Evolutionary conservation across 2,888 invertebrate genomes (phyloP), one percentile per base, ranked within the genome.

Genomic region (Ornithoptera alexandrae): DNA sequence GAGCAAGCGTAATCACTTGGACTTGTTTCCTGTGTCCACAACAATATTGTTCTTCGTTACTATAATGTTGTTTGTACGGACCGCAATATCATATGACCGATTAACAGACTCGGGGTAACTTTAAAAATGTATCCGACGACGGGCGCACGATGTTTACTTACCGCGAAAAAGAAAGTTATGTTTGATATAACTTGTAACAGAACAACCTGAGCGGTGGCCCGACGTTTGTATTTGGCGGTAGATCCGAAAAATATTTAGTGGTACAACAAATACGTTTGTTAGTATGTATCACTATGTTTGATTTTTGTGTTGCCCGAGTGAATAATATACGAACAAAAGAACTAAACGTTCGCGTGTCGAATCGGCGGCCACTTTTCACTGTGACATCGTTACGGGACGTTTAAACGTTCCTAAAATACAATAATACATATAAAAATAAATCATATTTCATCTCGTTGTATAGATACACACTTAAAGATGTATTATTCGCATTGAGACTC

Each of bases 241-340:
- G 68, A 64, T n/a, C 53, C 46, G 64, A 64, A 36, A 59, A 65
- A 50, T 56, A 65, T 69, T 66, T 61, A 61, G 69, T 68, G 63
- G 22, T 22, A 66, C 73, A 70, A 73, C 73, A 60, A 63, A 22
- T 22, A 22, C 22, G 1, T 22, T 22, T 22, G 22, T 22, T 22
- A 22, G 62, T 68, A 74, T 74, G 20, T 71, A 62, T 74, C 73
- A 73, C 72, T 78, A 80, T 85, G 86, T 87, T 85, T 83, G 83
- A 86, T 78, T 85, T 84, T 81, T 79, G 79, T 80, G 81, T 82
- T 81, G 81, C 78, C 81, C 62, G 77, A 80, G 81, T 85, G 81
- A 81, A 87, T 87, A 86, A 84, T 81, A 74, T 72, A 78, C 76
- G 79, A 86, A 91, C 90, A 91, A 91, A 89, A 89, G 90, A 89